A percentile compares a stretch with the other conserved stretches of the same genome.
Conservation (phyloP, 2,888 invertebrate genomes). For the Spicauda simplicius region DNA sequence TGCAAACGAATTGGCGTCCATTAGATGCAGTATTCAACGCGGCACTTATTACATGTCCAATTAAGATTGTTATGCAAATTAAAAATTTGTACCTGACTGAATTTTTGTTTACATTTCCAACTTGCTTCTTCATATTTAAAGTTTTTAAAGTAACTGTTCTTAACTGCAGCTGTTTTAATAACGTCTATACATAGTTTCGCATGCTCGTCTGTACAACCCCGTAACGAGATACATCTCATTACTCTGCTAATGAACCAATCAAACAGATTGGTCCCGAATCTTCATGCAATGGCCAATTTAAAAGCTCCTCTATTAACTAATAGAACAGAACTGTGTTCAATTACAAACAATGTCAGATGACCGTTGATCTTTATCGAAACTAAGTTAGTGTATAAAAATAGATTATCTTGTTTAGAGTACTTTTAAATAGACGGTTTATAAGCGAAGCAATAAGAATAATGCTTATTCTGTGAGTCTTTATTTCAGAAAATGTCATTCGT, state of each 20-base stretch:
- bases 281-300: conserved; percentile 78
- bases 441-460: too few species aligned
- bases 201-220: conserved; percentile 57
- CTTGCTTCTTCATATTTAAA: background rate
- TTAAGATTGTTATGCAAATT: background rate
- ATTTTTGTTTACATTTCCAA: background rate
- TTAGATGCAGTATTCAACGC: background rate
- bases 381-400: too few species aligned
- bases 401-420: too few species aligned
- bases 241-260: conserved; percentile 84
- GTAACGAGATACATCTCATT: conserved; percentile 77
- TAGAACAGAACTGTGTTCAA: too few species aligned
- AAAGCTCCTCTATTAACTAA: conserved; percentile 55
- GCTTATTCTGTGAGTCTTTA: too few species aligned
- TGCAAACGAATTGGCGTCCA: background rate
- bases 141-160: background rate
- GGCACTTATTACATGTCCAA: background rate
- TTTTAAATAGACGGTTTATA: too few species aligned
- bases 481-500: too few species aligned
- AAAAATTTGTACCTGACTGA: background rate
- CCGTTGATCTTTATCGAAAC: too few species aligned
- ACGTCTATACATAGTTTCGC: background rate
- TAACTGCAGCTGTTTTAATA: background rate
- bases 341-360: background rate
- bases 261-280: conserved; percentile 83